A percentile compares a stretch with the other conserved stretches of the same genome.
phyloP scores from a whole-genome alignment of 2,888 invertebrate genomes.

The Sussaba pulchella region DNA sequence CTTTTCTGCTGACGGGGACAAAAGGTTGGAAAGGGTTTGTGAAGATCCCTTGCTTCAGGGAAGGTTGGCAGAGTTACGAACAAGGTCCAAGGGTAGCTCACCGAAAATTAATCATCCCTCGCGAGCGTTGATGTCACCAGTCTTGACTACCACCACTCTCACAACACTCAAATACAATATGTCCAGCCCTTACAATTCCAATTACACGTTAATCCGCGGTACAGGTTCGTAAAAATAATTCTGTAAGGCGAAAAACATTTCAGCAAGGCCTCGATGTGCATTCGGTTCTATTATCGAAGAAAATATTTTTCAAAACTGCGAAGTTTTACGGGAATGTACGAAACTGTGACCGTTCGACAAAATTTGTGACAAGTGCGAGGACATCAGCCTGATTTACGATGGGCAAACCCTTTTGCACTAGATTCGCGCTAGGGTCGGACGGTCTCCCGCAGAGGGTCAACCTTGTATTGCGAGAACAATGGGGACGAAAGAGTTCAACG shows the following conservation, averaged over 20 bases:
- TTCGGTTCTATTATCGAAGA: neutral
- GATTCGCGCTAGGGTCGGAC: conserved; percentile 77
- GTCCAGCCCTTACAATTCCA: conserved; percentile 78
- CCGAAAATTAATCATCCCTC: conserved; percentile 80
- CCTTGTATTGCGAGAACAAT: conserved; percentile 64
- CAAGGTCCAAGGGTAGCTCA: conserved; percentile 77
- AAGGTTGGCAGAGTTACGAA: conserved; percentile 52
- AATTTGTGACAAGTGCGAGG: conserved; percentile 32
- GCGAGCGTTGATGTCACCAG: conserved; percentile 78
- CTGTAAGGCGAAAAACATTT: neutral
- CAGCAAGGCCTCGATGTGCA: too few species aligned
- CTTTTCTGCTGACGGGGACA: conserved; percentile 66
- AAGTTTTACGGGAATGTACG: neutral
- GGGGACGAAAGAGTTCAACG: conserved; percentile 54
- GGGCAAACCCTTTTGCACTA: conserved; percentile 77
- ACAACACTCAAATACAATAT: too few species aligned
- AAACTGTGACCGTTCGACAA: conserved; percentile 2
- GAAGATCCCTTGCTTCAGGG: conserved; percentile 39
- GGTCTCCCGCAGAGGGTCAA: conserved; percentile 58
- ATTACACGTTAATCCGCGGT: conserved; percentile 75
- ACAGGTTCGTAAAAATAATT: conserved; percentile 67
- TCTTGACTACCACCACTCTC: conserved; percentile 59
- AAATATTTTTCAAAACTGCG: conserved; percentile 20
- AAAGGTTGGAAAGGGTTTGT: conserved; percentile 64
- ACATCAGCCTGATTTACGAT: conserved; percentile 78